Percentiles rank a stretch among this genome's conserved stretches.
Evolutionary conservation across 2,797 vertebrate genomes (phyloP).

Genomic region (Dermochelys coriacea): DNA sequence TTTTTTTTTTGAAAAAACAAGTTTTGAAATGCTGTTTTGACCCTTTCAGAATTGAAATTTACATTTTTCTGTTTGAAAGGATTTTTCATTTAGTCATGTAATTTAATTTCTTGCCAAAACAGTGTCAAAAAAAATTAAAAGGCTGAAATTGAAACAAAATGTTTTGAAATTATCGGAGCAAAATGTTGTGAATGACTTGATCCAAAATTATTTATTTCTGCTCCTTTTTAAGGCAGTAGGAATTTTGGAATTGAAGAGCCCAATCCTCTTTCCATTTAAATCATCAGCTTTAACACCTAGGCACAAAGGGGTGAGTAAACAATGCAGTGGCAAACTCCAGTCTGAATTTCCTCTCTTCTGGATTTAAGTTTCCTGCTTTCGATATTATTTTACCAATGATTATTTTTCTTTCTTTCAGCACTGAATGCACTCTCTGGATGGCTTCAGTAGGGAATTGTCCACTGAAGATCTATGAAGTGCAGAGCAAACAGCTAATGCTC

Average conservation of each 20-base stretch:
- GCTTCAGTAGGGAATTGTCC: background rate
- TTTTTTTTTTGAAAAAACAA: background rate
- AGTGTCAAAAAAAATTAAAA: background rate
- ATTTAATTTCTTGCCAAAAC: background rate
- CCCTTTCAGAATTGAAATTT: background rate
- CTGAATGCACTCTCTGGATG: background rate
- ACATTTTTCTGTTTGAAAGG: background rate
- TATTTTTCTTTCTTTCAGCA: background rate
- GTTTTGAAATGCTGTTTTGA: background rate
- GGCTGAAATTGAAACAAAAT: background rate
- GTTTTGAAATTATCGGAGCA: background rate
- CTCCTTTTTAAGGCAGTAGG: accelerated
- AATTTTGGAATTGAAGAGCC: background rate
- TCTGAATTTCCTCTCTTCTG: background rate
- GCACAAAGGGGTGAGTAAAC: background rate
- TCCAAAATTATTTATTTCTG: background rate
- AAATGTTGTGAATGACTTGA: background rate
- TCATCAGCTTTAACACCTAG: background rate
- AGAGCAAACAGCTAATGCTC: background rate
- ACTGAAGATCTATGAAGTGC: background rate
- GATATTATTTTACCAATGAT: background rate
- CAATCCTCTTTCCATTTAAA: too few relatives aligned
- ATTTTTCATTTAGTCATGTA: too few relatives aligned
- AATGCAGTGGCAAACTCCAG: background rate
- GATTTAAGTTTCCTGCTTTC: background rate